Evolutionary conservation across 2,797 vertebrate genomes (phyloP), one percentile per base, ranked within the genome.

Genomic region (Sitta carolinensis): DNA sequence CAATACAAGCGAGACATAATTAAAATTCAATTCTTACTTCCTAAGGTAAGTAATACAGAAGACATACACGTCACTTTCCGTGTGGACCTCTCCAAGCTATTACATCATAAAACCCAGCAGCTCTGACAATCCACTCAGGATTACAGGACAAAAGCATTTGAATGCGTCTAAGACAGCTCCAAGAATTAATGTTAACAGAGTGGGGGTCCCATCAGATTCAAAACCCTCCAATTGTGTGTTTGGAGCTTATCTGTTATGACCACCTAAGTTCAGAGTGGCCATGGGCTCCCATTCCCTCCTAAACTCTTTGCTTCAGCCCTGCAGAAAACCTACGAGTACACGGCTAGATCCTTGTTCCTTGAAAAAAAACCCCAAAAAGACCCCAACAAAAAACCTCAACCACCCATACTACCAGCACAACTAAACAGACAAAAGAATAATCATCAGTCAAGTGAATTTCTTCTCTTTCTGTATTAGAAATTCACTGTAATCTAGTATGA

Each of bases 61-160:
- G 38, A 63, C 10, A 61, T 3, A 52, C 1, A 29, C 2, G 0
- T 48, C 23, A 58, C 38, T n/a, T 55, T 40, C 55, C 2, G 0
- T 19, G 55, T 15, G n/a, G 48, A 66, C 29, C 21, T 74, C 38
- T 75, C 51, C 12, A 12, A 84, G 34, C 10, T 61, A 85, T 54
- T 2, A 6, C 63, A 92, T 62, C 48, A 45, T 1, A 59, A 50
- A 66, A 58, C 66, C 8, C 45, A 74, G 40, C 32, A 70, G 45
- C 43, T 78, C 59, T 73, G 43, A 62, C 40, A 79, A 52, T 22
- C 25, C 25, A 20, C 40, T 52, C 15, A 25, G 45, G 13, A 79
- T 18, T 55, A 59, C 7, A 32, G 58, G 45, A 23, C 25, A 76
- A 66, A 93, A 42, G 51, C 48, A 82, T 38, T 32, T 7, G 21